Evolutionary conservation across 2,113 vertebrate species (phyloP).

Genomic region (Ageneiosus marmoratus): DNA sequence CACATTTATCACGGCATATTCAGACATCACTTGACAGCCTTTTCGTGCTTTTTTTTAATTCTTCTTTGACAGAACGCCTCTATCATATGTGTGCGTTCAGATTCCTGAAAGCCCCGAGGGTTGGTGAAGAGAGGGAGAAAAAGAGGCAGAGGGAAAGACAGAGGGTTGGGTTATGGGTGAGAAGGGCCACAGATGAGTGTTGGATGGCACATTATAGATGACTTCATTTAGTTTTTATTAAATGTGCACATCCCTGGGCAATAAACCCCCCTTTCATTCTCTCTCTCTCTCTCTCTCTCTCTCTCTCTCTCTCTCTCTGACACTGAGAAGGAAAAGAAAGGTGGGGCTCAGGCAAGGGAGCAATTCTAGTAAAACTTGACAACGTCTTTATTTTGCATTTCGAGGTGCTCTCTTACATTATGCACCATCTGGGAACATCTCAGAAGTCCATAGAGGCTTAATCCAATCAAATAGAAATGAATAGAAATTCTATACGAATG

Average conservation of each 20-base stretch:
- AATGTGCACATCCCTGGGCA: slow-evolving; percentile 36
- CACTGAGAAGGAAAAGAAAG: background rate
- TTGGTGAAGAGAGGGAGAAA: background rate
- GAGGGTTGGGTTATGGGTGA: slow-evolving; percentile 25
- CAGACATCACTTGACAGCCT: background rate
- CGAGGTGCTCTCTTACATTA: background rate
- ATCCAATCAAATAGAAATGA: background rate
- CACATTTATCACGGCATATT: background rate
- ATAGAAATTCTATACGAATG: background rate
- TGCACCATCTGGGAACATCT: background rate
- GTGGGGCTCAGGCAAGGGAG: background rate
- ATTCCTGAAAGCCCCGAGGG: background rate
- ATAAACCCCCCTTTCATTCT: background rate
- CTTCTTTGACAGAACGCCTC: slow-evolving; percentile 9
- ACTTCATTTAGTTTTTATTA: slow-evolving; percentile 45
- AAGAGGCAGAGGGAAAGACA: background rate
- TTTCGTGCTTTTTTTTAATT: slow-evolving; percentile 9
- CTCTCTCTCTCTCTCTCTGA: background rate
- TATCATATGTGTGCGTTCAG: slow-evolving; percentile 5
- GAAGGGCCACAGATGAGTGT: slow-evolving; percentile 13
- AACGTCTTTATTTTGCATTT: background rate
- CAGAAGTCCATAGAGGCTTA: background rate
- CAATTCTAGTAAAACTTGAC: background rate
- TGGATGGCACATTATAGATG: slow-evolving; percentile 35
- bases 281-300: background rate